Base-by-base conservation (phyloP, 2,888 invertebrate species). In the Drosophila demipolita region DNA sequence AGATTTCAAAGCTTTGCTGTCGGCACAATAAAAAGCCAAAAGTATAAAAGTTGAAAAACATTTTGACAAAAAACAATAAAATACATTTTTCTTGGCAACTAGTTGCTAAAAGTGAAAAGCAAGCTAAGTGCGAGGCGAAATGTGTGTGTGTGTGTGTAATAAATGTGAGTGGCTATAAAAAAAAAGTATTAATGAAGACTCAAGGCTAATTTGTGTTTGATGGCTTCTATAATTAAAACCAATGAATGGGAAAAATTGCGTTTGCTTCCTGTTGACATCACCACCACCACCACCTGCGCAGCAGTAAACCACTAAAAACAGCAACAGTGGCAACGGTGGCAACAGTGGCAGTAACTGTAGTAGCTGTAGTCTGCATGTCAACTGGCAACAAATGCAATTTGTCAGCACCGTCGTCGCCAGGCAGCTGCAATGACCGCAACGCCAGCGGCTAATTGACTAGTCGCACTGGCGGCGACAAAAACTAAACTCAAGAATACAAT, bases 161-260 rank as follows among this genome's bases (percentile, higher is more conserved):
- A 77, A 73, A 80, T 66, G 69, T 36, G 36, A 72, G 58, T 48
- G 64, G 67, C 78, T 65, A 82, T 84, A 76, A 87, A 87, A 79
- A 70, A 83, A 83, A 75, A 45, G 74, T 84, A 89, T 89, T 87
- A 82, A 89, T 78, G 83, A 86, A 90, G 79, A 78, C 83, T 66
- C 73, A 86, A 74, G 76, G 71, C 80, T 88, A 88, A 90, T 86
- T 87, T 87, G 90, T 73, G 87, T 55, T 78, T 76, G 89, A 88
- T 86, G 89, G 82, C 74, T 88, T 86, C 82, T 79, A 83, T 88
- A 87, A 87, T 90, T 90, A 90, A 87, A 90, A 75, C 68, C 87
- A 90, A 90, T 87, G 87, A 87, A 88, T 86, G 83, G 73, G 73
- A 86, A 83, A 90, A 90, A 85, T 82, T 66, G 83, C 78, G 68